Evolutionary conservation across 2,888 invertebrate genomes (phyloP), one percentile per base, ranked within the genome.

Genomic region (Amiota communis): DNA sequence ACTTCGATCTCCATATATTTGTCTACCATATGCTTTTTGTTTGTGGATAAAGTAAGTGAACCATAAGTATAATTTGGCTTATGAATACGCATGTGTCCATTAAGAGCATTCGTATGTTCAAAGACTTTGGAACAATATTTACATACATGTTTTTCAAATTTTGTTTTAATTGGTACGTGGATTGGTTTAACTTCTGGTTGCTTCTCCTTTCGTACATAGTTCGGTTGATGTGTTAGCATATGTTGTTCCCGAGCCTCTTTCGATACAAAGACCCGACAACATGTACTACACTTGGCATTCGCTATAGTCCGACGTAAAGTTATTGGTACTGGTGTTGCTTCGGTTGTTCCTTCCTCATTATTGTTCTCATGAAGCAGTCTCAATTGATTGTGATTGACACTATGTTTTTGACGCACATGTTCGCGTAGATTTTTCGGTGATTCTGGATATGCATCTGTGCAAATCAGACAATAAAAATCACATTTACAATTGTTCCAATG

Each of bases 21-120:
- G 53, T 68, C 67, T n/a, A 48, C 46, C 20, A 15, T 57, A n/a
- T n/a, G 2, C 17, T 57, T 36, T 15, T 71, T 49, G 59, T 72
- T 59, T 36, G 74, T 61, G 46, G 76, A 49, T 15, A 77, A 23
- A 63, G 72, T 69, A 36, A 70, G 23, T 48, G 75, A 75, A 1
- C 72, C 72, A 65, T 70, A 77, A 1, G 72, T 71, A 13, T 71
- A 67, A 2, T 75, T 69, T 6, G 79, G 78, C 56, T 86, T 86
- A 65, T 87, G 87, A 15, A 79, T 81, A 8, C 86, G 81, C 87
- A 87, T 87, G 64, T 87, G 87, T 3, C 86, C 85, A 73, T 87
- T 87, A n/a, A 83, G 81, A 9, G 85, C 84, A 48, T 83, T 80
- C 48, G 82, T 79, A 68, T 85, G 86, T 17, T 82, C 78, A 75